phyloP scores from a whole-genome alignment of 2,888 invertebrate genomes.

The Iphiclides podalirius region DNA sequence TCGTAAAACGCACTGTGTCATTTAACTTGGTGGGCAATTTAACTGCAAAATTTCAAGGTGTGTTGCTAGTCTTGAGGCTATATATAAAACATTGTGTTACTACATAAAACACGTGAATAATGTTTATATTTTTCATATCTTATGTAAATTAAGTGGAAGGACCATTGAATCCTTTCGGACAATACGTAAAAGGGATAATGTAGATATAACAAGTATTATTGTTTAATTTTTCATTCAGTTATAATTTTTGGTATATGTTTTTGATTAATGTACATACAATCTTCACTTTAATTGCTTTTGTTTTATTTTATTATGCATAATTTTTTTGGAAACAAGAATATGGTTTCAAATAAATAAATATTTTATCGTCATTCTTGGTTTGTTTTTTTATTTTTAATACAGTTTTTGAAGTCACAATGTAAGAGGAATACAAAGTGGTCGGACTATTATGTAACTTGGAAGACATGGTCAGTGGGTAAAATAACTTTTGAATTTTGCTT shows the following conservation, averaged over 20 bases:
- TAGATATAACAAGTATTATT: slow-evolving; percentile 15
- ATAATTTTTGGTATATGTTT: slow-evolving; percentile 27
- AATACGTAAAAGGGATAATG: slow-evolving; percentile 8
- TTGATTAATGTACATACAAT: slow-evolving; percentile 12
- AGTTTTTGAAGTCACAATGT: slow-evolving; percentile 25
- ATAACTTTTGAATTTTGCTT: slow-evolving; percentile 30
- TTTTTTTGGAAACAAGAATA: slow-evolving; percentile 38
- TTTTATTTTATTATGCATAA: slow-evolving; percentile 40
- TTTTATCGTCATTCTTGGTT: slow-evolving; percentile 69
- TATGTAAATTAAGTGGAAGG: slow-evolving; percentile 19
- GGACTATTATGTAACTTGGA: slow-evolving; percentile 28
- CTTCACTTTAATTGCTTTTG: slow-evolving; percentile 39
- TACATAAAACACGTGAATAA: slow-evolving; percentile 10
- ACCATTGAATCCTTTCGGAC: slow-evolving; percentile 4
- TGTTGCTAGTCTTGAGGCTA: slow-evolving; percentile 28
- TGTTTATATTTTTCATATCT: slow-evolving; percentile 2
- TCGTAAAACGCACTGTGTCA: slow-evolving; percentile 31
- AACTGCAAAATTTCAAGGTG: slow-evolving; percentile 17
- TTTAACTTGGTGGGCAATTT: slow-evolving; percentile 17
- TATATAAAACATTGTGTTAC: slow-evolving; percentile 19
- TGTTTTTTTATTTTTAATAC: slow-evolving; percentile 66
- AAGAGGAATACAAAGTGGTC: slow-evolving; percentile 31
- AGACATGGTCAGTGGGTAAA: slow-evolving; percentile 31
- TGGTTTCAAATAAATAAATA: slow-evolving; percentile 70
- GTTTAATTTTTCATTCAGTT: slow-evolving; percentile 13